A percentile compares a stretch with the other conserved stretches of the same genome.
Conservation (phyloP, 2,888 invertebrate species). For the Noctua comes region DNA sequence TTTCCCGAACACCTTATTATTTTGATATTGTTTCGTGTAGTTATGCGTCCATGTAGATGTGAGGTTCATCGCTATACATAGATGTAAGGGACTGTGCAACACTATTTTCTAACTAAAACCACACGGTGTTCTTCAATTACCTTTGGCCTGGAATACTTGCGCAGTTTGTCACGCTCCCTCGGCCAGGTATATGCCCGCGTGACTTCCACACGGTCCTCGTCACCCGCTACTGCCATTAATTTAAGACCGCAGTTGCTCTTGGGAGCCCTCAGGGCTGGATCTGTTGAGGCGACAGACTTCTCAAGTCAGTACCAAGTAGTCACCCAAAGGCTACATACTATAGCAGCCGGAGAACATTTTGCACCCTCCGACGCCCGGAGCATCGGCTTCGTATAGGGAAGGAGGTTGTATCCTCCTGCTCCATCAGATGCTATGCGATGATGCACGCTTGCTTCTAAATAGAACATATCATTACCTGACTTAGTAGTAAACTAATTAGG, state of each 20-base stretch:
- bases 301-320: neutral
- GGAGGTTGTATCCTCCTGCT: neutral
- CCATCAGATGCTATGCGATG: neutral
- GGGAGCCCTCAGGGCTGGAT: neutral
- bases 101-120: neutral
- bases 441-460: neutral
- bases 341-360: neutral
- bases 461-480: neutral
- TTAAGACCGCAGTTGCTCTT: neutral
- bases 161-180: neutral
- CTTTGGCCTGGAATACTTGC: neutral
- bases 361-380: neutral
- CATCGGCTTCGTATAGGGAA: neutral
- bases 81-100: neutral
- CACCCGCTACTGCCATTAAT: neutral
- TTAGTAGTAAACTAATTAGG: neutral
- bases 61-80: neutral
- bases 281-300: neutral
- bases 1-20: neutral
- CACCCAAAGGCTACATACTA: neutral
- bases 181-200: neutral
- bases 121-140: neutral
- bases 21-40: neutral
- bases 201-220: neutral
- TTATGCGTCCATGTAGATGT: neutral